Percentiles rank a stretch among this genome's conserved stretches.
phyloP scores from a whole-genome alignment of 2,113 vertebrate species.

The Paratilapia polleni region DNA sequence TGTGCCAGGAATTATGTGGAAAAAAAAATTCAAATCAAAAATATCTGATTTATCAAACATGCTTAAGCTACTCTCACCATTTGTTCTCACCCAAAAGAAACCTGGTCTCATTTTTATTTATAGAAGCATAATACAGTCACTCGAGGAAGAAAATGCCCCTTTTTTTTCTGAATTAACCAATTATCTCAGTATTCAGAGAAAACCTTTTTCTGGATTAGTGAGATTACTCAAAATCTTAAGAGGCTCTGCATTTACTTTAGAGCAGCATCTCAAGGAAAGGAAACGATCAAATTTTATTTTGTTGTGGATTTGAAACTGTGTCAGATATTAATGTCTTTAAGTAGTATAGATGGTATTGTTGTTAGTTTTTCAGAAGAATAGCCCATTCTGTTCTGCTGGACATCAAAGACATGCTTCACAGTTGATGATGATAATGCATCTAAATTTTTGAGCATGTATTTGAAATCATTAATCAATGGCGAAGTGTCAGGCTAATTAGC shows the following conservation, averaged over 20 bases:
- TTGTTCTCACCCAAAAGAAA: constrained; percentile 17
- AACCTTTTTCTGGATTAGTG: not conserved
- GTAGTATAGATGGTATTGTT: not conserved
- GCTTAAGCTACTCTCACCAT: not conserved
- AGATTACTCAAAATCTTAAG: not conserved
- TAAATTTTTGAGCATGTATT: not conserved
- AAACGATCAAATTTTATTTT: not conserved
- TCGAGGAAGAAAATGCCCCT: not conserved
- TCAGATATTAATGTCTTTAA: not conserved
- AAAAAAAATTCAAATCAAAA: not conserved
- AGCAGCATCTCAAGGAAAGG: not conserved
- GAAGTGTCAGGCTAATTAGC: not conserved
- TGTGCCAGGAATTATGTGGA: not conserved
- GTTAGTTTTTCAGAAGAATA: not conserved
- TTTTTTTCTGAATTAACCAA: not conserved
- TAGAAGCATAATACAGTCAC: not conserved
- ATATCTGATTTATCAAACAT: not conserved
- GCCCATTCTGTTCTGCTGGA: not conserved
- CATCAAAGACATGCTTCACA: not conserved
- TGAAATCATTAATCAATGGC: not conserved
- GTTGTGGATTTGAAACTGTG: no score
- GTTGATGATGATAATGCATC: not conserved
- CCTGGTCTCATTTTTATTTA: constrained; percentile 23
- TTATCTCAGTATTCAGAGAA: not conserved
- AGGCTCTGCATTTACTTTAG: not conserved